These are phyloP conservation scores for Danio kyathit DNA, from an alignment of 2,797 vertebrate genomes.

Conservation along the genomic window DNA sequence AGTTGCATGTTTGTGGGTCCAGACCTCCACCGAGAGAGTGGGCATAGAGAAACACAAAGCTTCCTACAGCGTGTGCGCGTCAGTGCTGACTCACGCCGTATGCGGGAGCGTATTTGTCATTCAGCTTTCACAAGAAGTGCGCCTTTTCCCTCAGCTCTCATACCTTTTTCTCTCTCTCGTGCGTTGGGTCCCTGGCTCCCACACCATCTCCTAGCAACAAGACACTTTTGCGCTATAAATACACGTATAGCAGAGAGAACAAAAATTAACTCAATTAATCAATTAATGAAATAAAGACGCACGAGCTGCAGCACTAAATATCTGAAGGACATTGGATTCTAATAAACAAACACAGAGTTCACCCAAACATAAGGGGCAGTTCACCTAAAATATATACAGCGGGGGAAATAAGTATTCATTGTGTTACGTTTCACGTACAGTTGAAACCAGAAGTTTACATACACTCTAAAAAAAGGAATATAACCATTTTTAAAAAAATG, in stretches of 20 bases:
- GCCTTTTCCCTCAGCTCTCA: conserved; percentile 70
- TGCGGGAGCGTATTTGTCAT: conserved; percentile 71
- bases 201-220: conserved; percentile 83
- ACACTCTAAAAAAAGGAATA: no score
- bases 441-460: no score
- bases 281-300: conserved; percentile 9
- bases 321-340: neutral
- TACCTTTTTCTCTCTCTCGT: conserved; percentile 66
- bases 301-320: neutral
- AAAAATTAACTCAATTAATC: conserved; percentile 44
- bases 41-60: conserved; percentile 47
- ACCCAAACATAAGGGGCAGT: neutral
- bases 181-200: conserved; percentile 61
- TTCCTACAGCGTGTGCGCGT: conserved; percentile 68
- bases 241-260: conserved; percentile 71
- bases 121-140: conserved; percentile 74
- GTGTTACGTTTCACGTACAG: no score
- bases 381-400: no score
- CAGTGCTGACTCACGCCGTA: conserved; percentile 79
- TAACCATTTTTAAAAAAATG: no score
- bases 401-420: no score
- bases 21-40: conserved; percentile 52
- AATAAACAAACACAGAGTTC: neutral
- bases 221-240: conserved; percentile 82
- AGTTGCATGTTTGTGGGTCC: conserved; percentile 24